A percentile compares a stretch with the other conserved stretches of the same genome.
These are phyloP conservation scores for Calephelis perditalis DNA, from an alignment of 2,888 invertebrate genomes.

Conservation along the genomic window DNA sequence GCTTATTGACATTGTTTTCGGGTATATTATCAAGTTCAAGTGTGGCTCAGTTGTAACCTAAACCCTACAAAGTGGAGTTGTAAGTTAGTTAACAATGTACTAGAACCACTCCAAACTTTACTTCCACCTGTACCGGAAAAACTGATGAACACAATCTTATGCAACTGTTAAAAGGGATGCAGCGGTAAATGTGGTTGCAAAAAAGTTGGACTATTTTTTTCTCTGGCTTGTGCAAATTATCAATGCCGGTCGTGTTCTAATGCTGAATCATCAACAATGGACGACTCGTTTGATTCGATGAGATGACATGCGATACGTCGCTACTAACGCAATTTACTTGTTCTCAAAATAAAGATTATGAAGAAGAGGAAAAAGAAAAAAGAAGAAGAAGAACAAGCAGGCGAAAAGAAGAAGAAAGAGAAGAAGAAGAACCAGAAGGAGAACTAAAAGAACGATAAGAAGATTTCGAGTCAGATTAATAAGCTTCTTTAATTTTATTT, in stretches of 20 bases:
- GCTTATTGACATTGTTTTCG: too few relatives aligned
- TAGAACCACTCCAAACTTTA: constrained; percentile 23
- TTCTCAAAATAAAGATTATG: too few relatives aligned
- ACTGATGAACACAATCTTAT: constrained; percentile 24
- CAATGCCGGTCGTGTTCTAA: constrained; percentile 31
- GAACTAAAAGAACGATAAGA: constrained; percentile 24
- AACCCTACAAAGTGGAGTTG: constrained; percentile 31
- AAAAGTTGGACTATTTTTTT: constrained; percentile 34
- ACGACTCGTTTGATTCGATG: constrained; percentile 12
- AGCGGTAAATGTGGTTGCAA: constrained; percentile 29
- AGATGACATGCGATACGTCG: not conserved
- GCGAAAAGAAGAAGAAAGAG: constrained; percentile 11
- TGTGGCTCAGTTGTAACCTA: constrained; percentile 30
- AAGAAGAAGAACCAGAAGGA: constrained; percentile 19
- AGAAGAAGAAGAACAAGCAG: not conserved
- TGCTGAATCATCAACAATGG: constrained; percentile 25
- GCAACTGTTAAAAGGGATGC: constrained; percentile 17
- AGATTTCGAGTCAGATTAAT: constrained; percentile 21
- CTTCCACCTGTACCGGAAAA: too few relatives aligned
- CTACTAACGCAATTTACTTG: not conserved
- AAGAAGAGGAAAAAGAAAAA: too few relatives aligned
- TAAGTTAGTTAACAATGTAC: constrained; percentile 24
- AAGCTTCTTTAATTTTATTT: too few relatives aligned
- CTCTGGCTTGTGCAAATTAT: constrained; percentile 29
- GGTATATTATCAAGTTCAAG: too few relatives aligned